A percentile compares a stretch with the other conserved stretches of the same genome.
Conservation (phyloP, 2,797 vertebrate genomes). For the Erpetoichthys calabaricus region DNA sequence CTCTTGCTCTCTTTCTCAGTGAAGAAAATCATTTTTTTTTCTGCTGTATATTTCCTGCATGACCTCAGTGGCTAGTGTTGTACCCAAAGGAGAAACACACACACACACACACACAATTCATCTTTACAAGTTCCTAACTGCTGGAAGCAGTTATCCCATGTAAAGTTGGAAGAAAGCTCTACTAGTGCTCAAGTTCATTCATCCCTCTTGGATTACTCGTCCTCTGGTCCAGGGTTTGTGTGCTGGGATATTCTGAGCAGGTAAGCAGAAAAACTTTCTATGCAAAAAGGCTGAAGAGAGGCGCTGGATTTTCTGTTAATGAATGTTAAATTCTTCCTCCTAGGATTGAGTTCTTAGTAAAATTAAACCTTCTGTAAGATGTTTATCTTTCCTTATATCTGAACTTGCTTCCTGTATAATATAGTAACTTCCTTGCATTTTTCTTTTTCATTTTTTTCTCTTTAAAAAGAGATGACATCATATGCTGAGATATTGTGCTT, state of each 20-base stretch:
- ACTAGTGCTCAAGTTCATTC: slow-evolving; percentile 25
- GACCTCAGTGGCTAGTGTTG: slow-evolving; percentile 43
- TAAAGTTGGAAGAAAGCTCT: slow-evolving; percentile 17
- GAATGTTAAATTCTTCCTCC: too few species aligned
- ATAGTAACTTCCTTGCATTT: too few species aligned
- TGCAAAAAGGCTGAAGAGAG: too few species aligned
- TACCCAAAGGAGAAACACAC: slow-evolving; percentile 28
- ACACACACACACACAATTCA: slow-evolving; percentile 22
- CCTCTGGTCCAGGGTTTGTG: slow-evolving; percentile 11
- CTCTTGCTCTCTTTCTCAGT: slow-evolving; percentile 22
- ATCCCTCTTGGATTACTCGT: slow-evolving; percentile 22
- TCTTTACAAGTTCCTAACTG: slow-evolving; percentile 34
- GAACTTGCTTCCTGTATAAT: too few species aligned
- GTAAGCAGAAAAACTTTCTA: slow-evolving; percentile 40
- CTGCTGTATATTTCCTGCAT: slow-evolving; percentile 46
- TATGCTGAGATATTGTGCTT: too few species aligned
- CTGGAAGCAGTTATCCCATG: slow-evolving; percentile 32
- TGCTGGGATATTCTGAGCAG: slow-evolving; percentile 35
- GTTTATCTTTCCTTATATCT: too few species aligned
- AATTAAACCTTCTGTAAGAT: too few species aligned
- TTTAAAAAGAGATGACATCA: too few species aligned
- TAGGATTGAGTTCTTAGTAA: too few species aligned
- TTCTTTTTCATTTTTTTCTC: too few species aligned
- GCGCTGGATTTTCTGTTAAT: too few species aligned
- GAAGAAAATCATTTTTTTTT: slow-evolving; percentile 36